Evolutionary conservation across 2,113 vertebrate genomes (phyloP).

Genomic region (Protobothrops flavoviridis): DNA sequence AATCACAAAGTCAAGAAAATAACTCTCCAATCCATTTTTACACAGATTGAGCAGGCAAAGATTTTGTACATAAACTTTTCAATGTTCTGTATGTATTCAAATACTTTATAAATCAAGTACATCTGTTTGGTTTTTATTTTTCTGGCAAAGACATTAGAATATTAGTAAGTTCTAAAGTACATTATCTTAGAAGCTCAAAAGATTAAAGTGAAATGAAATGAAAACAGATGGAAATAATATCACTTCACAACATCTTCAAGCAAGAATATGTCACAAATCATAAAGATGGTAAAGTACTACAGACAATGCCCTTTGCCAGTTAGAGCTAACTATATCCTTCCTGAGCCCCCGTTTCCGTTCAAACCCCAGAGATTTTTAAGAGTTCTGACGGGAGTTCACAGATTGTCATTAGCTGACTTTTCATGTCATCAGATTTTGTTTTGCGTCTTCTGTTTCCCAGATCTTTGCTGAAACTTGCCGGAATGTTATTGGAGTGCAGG

Average conservation of each 20-base stretch:
- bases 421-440: slow-evolving; percentile 45
- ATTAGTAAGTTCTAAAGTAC: not conserved
- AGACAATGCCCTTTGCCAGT: slow-evolving; percentile 28
- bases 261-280: slow-evolving; percentile 15
- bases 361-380: slow-evolving; percentile 19
- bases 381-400: slow-evolving; percentile 23
- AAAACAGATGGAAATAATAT: slow-evolving; percentile 37
- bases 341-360: slow-evolving; percentile 59
- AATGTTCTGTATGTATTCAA: not conserved
- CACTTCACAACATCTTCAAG: not conserved
- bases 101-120: not conserved
- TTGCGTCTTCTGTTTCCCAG: slow-evolving; percentile 47
- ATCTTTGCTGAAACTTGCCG: slow-evolving; percentile 44
- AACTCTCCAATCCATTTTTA: not conserved
- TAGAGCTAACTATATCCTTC: slow-evolving; percentile 34
- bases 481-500: not conserved
- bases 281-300: not conserved
- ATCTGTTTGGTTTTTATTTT: not conserved
- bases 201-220: not conserved
- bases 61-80: not conserved
- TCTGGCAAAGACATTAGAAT: not conserved
- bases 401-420: slow-evolving; percentile 11
- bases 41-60: not conserved
- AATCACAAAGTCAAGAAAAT: not conserved
- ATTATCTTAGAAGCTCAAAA: not conserved